A percentile compares a stretch with the other conserved stretches of the same genome.
Conservation (phyloP, 2,888 invertebrate genomes). For the Emmelina monodactyla region DNA sequence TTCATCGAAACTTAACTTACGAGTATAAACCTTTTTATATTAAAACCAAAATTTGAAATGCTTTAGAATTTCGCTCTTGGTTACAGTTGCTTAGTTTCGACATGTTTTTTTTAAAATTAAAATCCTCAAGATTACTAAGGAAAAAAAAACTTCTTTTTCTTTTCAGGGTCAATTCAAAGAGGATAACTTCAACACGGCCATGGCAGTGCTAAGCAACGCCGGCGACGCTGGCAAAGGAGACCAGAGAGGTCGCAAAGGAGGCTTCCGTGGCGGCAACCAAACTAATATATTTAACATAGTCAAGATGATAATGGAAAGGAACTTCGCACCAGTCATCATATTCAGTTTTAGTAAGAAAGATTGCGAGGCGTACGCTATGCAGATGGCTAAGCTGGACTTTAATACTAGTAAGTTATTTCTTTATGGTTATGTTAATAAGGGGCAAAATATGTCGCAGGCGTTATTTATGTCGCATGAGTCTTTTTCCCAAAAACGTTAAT, state of each 20-base stretch:
- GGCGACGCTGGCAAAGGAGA: conserved; percentile 89
- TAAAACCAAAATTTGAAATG: too few species aligned
- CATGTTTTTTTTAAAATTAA: too few species aligned
- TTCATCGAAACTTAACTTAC: too few species aligned
- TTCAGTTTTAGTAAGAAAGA: conserved; percentile 99
- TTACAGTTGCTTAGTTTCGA: too few species aligned
- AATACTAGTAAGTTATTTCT: conserved; percentile 73
- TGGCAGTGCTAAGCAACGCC: conserved; percentile 84
- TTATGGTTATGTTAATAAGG: neutral
- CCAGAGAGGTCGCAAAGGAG: conserved; percentile 78
- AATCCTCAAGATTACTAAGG: too few species aligned
- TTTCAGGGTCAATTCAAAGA: conserved; percentile 90
- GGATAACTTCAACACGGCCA: conserved; percentile 97
- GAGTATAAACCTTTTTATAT: too few species aligned
- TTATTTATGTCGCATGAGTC: too few species aligned
- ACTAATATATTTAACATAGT: conserved; percentile 96
- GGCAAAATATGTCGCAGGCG: too few species aligned
- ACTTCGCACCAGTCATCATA: conserved; percentile 97
- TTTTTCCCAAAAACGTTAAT: too few species aligned
- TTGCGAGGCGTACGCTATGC: conserved; percentile 95
- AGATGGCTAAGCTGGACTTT: conserved; percentile 96
- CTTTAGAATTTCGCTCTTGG: too few species aligned
- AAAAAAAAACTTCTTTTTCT: too few species aligned
- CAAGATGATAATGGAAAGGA: conserved; percentile 98
- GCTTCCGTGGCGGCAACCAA: conserved; percentile 68